phyloP scores from a whole-genome alignment of 1,140 invertebrate genomes.

The Zaprionus vittiger region DNA sequence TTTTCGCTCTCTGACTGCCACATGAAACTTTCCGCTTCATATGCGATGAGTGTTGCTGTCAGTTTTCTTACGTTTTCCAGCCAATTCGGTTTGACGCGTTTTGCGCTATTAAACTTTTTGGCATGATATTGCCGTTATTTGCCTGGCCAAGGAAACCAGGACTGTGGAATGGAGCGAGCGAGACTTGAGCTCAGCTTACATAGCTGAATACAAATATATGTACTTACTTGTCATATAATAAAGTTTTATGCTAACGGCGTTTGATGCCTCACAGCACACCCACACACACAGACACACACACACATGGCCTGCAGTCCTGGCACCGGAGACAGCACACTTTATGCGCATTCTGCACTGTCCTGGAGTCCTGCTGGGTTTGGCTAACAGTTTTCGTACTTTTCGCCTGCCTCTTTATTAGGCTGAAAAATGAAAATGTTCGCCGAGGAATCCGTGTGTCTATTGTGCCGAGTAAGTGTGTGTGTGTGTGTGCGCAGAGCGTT shows the following conservation, averaged over 20 bases:
- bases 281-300: slow-evolving; percentile 33
- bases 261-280: slow-evolving; percentile 65
- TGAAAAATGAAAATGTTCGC: slow-evolving; percentile 74
- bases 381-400: slow-evolving; percentile 56
- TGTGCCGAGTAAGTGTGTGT: not conserved
- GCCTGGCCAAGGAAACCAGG: slow-evolving; percentile 32
- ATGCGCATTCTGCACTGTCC: slow-evolving; percentile 55
- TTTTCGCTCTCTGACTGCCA: slow-evolving; percentile 30
- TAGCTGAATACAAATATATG: slow-evolving; percentile 56
- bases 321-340: slow-evolving; percentile 57
- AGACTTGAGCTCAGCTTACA: slow-evolving; percentile 25
- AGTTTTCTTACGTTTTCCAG: slow-evolving; percentile 70
- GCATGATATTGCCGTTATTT: slow-evolving; percentile 76
- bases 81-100: slow-evolving; percentile 74
- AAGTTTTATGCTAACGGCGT: slow-evolving; percentile 79
- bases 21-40: slow-evolving; percentile 69
- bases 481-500: slow-evolving; percentile 57
- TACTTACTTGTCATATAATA: slow-evolving; percentile 82
- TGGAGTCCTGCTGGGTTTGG: slow-evolving; percentile 41
- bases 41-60: slow-evolving; percentile 48
- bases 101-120: slow-evolving; percentile 81
- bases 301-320: slow-evolving; percentile 28
- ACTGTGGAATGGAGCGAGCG: not conserved
- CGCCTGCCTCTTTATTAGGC: slow-evolving; percentile 77
- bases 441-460: slow-evolving; percentile 9